Evolutionary conservation across 2,888 invertebrate species (phyloP).

Genomic region (Temnothorax ravouxi): DNA sequence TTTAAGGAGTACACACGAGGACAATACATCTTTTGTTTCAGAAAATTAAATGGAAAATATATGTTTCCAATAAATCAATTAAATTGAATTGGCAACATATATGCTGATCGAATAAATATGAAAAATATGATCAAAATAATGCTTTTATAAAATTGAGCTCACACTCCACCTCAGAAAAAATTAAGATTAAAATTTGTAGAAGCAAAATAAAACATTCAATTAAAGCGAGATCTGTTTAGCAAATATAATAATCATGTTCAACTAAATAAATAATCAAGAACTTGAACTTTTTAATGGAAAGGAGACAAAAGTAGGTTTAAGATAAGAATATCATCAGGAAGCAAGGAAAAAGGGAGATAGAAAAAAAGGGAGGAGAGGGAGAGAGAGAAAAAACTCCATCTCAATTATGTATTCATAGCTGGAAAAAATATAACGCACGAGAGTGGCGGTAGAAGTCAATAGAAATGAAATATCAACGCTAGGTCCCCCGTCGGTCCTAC

Average conservation of each 20-base stretch:
- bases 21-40: neutral
- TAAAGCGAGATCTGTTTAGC: neutral
- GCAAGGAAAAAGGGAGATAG: constrained; percentile 4
- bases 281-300: neutral
- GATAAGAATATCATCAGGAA: constrained; percentile 49
- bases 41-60: neutral
- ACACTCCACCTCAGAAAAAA: neutral
- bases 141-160: neutral
- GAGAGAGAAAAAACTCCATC: constrained; percentile 63
- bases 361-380: constrained; percentile 33
- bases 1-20: too few species aligned
- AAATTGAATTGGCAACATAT: neutral
- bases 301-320: constrained; percentile 30
- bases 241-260: neutral
- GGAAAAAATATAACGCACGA: constrained; percentile 63
- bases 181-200: neutral
- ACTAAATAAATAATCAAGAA: neutral
- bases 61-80: neutral
- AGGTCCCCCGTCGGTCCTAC: constrained; percentile 60
- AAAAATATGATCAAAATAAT: neutral
- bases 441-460: constrained; percentile 71
- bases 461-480: constrained; percentile 81
- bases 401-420: constrained; percentile 81
- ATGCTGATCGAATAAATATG: neutral
- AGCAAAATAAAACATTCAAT: neutral